A percentile compares a stretch with the other conserved stretches of the same genome.
These are phyloP conservation scores for Drosophila yakuba DNA, from an alignment of 1,140 invertebrate species.

Conservation along the genomic window DNA sequence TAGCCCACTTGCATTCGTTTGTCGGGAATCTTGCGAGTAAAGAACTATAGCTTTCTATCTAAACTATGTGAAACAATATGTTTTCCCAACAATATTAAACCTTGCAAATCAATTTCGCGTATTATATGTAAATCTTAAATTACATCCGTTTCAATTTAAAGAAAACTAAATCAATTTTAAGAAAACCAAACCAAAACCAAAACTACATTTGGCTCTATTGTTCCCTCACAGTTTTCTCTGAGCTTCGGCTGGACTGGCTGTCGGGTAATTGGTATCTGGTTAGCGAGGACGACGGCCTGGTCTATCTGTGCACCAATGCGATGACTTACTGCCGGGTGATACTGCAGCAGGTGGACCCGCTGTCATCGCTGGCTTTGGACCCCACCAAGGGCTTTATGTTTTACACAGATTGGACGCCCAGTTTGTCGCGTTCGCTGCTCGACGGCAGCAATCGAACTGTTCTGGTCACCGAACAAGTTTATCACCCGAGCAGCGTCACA, in stretches of 20 bases:
- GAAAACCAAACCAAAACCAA: too few species aligned
- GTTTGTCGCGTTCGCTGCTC: constrained; percentile 87
- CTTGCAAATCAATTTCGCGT: neutral
- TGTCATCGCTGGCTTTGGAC: constrained; percentile 93
- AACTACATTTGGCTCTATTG: too few species aligned
- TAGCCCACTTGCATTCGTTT: neutral
- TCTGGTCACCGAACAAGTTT: constrained; percentile 88
- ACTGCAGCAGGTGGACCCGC: constrained; percentile 88
- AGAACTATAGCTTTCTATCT: neutral
- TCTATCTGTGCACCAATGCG: constrained; percentile 89
- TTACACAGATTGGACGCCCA: constrained; percentile 91
- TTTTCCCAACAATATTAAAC: neutral
- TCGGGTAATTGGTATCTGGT: constrained; percentile 94
- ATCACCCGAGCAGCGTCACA: constrained; percentile 90
- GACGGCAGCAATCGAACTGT: constrained; percentile 87
- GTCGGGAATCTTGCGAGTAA: too few species aligned
- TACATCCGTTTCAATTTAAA: neutral
- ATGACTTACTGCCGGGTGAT: constrained; percentile 88
- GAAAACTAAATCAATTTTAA: too few species aligned
- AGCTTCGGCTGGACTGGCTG: constrained; percentile 94
- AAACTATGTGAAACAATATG: too few species aligned
- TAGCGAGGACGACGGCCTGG: constrained; percentile 89
- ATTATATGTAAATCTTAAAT: neutral
- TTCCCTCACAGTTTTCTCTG: constrained; percentile 86
- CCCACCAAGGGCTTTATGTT: constrained; percentile 92